Conservation (phyloP, 2,113 vertebrate species). For the Alexandromys fortis region DNA sequence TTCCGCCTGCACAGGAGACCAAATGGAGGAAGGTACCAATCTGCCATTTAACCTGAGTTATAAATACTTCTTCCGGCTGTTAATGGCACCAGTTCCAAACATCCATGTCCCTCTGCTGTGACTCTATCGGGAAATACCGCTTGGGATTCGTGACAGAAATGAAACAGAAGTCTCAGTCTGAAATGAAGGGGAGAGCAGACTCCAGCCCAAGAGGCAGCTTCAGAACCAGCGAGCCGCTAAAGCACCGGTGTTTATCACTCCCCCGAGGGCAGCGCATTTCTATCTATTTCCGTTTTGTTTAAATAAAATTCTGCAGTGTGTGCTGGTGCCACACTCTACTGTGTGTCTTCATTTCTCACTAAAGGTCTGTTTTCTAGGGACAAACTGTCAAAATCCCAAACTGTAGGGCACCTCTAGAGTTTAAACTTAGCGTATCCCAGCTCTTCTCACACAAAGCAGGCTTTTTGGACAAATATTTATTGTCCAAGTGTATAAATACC, state of each 20-base stretch:
- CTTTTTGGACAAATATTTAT: neutral
- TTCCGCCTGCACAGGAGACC: neutral
- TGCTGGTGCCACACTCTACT: neutral
- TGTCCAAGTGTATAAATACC: neutral
- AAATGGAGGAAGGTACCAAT: neutral
- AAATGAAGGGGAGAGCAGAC: neutral
- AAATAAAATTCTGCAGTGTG: neutral
- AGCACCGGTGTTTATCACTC: neutral
- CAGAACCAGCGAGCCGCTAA: neutral
- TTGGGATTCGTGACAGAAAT: neutral
- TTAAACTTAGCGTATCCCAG: neutral
- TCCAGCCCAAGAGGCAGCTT: neutral
- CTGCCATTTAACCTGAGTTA: neutral
- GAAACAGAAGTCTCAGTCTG: neutral
- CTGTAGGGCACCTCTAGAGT: neutral
- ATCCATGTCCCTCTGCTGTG: neutral
- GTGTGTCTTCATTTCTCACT: neutral
- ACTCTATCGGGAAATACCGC: neutral
- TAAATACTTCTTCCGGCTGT: neutral
- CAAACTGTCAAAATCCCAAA: neutral
- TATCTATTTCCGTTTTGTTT: constrained; percentile 28
- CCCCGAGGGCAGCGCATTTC: neutral
- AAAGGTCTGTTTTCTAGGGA: neutral
- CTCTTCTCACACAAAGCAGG: neutral
- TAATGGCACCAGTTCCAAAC: neutral